These are phyloP conservation scores for Drosophila paranaensis DNA, from an alignment of 2,888 invertebrate genomes.

Conservation along the genomic window DNA sequence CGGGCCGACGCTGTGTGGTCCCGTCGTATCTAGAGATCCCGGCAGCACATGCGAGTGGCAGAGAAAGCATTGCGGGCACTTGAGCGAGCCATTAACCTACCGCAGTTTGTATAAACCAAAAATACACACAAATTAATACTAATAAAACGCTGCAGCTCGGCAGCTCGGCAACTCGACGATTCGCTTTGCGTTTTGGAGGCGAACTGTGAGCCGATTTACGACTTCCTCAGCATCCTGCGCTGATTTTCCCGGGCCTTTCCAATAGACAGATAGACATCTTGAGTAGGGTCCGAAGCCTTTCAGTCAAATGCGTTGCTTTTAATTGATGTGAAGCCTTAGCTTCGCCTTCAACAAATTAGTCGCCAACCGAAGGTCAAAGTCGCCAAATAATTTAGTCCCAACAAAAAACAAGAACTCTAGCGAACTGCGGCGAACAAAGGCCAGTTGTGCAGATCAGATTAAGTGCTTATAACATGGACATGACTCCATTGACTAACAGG, in stretches of 20 bases:
- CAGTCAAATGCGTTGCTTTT: slow-evolving; percentile 70
- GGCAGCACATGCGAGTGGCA: slow-evolving; percentile 42
- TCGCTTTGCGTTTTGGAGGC: slow-evolving; percentile 3
- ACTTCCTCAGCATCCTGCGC: slow-evolving; percentile 73
- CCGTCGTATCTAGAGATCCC: slow-evolving; percentile 11
- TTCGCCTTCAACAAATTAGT: slow-evolving; percentile 67
- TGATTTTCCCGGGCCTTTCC: slow-evolving; percentile 41
- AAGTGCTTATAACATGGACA: slow-evolving; percentile 80
- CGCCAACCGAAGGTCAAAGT: slow-evolving; percentile 42
- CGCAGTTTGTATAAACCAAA: slow-evolving; percentile 74
- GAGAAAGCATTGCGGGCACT: slow-evolving; percentile 70
- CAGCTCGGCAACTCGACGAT: slow-evolving; percentile 26
- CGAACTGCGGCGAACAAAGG: slow-evolving; percentile 64
- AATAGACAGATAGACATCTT: slow-evolving; percentile 77
- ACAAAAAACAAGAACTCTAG: slow-evolving; percentile 17
- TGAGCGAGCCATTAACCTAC: slow-evolving; percentile 75
- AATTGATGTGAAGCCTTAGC: slow-evolving; percentile 61
- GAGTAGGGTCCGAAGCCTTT: slow-evolving; percentile 82
- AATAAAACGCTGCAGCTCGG: slow-evolving; percentile 53
- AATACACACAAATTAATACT: slow-evolving; percentile 66
- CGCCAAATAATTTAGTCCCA: slow-evolving; percentile 67
- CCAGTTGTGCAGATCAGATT: slow-evolving; percentile 66
- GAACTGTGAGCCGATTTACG: slow-evolving; percentile 76
- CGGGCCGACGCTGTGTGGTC: slow-evolving; percentile 65
- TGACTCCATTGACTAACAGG: slow-evolving; percentile 77